A percentile compares a stretch with the other conserved stretches of the same genome.
Evolutionary conservation across 2,888 invertebrate genomes (phyloP).

Genomic region (Monopis laevigella): DNA sequence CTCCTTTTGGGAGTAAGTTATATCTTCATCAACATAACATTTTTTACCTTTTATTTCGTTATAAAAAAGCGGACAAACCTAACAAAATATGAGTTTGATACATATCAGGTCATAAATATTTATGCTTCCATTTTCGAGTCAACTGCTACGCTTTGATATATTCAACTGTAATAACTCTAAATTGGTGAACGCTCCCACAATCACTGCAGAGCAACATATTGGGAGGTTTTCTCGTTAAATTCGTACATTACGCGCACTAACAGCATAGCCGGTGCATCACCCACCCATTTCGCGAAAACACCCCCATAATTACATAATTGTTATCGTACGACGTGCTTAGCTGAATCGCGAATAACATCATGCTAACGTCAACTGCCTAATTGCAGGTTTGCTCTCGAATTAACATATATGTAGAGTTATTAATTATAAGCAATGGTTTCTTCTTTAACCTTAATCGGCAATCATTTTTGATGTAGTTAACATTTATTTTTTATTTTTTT

Average conservation of each 20-base stretch:
- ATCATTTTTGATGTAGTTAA: too few species aligned
- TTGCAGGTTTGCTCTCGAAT: too few species aligned
- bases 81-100: neutral
- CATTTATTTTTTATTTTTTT: too few species aligned
- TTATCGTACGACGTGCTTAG: conserved; percentile 28
- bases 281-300: too few species aligned
- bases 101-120: conserved; percentile 8
- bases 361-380: conserved; percentile 22
- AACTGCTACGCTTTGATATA: neutral
- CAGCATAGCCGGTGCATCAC: conserved; percentile 32
- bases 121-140: conserved; percentile 3
- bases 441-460: too few species aligned
- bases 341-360: conserved; percentile 20
- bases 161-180: conserved; percentile 20
- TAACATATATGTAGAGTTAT: too few species aligned
- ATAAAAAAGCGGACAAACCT: too few species aligned
- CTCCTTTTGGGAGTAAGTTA: too few species aligned
- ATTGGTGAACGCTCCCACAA: conserved; percentile 12
- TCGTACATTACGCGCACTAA: conserved; percentile 25
- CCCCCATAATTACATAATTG: conserved; percentile 53
- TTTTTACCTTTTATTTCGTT: too few species aligned
- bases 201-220: conserved; percentile 21
- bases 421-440: too few species aligned
- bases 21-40: too few species aligned
- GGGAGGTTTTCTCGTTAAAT: conserved; percentile 27